A percentile compares a stretch with the other conserved stretches of the same genome.
These are phyloP conservation scores for Catharus minimus DNA, from an alignment of 2,113 vertebrate species.

Conservation along the genomic window DNA sequence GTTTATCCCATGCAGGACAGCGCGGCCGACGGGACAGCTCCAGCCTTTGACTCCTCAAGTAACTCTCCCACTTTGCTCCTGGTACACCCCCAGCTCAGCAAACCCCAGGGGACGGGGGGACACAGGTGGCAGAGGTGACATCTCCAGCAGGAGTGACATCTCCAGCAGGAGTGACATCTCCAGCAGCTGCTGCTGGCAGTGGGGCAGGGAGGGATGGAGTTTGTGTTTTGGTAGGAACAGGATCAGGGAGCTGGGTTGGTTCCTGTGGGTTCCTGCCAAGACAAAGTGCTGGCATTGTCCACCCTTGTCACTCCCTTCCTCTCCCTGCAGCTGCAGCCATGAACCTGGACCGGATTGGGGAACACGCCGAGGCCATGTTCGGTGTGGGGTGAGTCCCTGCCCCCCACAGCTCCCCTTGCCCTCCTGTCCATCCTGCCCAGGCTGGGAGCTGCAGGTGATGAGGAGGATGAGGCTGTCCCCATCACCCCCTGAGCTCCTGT, in stretches of 20 bases:
- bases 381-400: constrained; percentile 87
- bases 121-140: neutral
- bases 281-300: rapidly evolving
- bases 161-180: neutral
- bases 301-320: neutral
- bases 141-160: too few relatives aligned
- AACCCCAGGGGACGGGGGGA: neutral
- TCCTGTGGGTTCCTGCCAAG: neutral
- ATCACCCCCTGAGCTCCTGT: neutral
- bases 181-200: neutral
- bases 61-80: constrained; percentile 45
- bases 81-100: neutral
- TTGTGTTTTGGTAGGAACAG: neutral
- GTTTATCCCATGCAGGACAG: constrained; percentile 93
- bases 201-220: neutral
- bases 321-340: constrained; percentile 80
- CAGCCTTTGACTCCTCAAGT: constrained; percentile 89
- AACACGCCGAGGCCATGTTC: constrained; percentile 97
- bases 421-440: neutral
- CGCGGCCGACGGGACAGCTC: constrained; percentile 85
- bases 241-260: neutral
- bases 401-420: neutral
- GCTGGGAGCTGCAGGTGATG: neutral
- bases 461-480: neutral
- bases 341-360: constrained; percentile 93